Base-by-base conservation (phyloP, 2,888 invertebrate genomes). In the Notodonta ziczac region DNA sequence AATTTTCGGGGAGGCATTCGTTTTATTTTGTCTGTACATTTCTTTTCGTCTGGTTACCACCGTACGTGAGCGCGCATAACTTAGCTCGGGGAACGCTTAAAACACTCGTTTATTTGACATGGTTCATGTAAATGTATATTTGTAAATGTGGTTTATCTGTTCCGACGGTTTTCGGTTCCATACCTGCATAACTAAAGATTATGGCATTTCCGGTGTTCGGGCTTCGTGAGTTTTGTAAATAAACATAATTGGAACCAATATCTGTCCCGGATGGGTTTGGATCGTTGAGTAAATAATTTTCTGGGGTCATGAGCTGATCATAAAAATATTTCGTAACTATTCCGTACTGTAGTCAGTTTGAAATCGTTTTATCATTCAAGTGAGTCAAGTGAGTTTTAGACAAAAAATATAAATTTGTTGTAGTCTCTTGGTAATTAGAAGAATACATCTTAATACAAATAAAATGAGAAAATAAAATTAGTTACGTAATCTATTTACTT, bases 21-120 rank as follows among this genome's bases (percentile, higher is more conserved):
- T 88, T 91, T 89, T 89, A 89, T 89, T 88, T 87, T 85, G 85
- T 85, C 72, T 77, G 83, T 86, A 83, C 85, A 82, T 84, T 83
- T 85, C 83, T 83, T 83, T 83, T 82, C 78, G 81, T 80, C 85
- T 80, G 80, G 78, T 72, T 76, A 72, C 71, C 69, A 71, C 72
- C 62, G 74, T 78, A 77, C 81, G 81, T 81, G 81, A 70, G 70
- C 73, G 65, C 67, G 81, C 75, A 81, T 81, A 81, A 78, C 80
- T 81, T 81, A 78, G 68, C 67, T 66, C 65, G 58, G 69, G 72
- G 42, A 44, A 44, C 56, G 69, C 74, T 76, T 71, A 70, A 70
- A 75, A 72, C 71, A 70, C 71, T 68, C 74, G 70, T 72, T 74
- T 76, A 74, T 74, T 72, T 81, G 81, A 84, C 79, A 83, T 83